Conservation (phyloP, 2,797 vertebrate species). For the Ambastaia sidthimunki region DNA sequence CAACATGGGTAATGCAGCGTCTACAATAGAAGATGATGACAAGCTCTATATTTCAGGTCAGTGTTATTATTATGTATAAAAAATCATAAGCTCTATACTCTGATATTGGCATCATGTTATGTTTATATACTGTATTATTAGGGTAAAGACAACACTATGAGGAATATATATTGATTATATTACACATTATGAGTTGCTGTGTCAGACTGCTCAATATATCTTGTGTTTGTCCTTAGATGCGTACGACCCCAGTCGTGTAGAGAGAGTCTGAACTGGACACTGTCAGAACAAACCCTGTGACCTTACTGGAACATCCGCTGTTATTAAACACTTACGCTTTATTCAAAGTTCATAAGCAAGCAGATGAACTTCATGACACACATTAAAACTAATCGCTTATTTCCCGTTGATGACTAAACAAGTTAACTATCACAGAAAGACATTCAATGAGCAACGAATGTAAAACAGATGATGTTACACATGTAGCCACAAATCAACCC, state of each 20-base stretch:
- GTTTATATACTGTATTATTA: too few species aligned
- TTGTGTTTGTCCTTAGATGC: conserved; percentile 74
- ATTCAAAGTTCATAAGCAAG: conserved; percentile 27
- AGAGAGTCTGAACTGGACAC: conserved; percentile 84
- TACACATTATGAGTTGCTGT: conserved; percentile 25
- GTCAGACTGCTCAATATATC: conserved; percentile 16
- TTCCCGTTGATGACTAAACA: background rate
- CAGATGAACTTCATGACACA: conserved; percentile 7
- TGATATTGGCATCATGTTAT: background rate
- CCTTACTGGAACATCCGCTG: conserved; percentile 33
- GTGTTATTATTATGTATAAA: conserved; percentile 18
- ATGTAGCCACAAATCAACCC: conserved; percentile 51
- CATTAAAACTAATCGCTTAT: conserved; percentile 2
- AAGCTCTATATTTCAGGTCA: conserved; percentile 51
- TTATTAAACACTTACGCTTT: conserved; percentile 28
- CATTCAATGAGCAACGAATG: conserved; percentile 75
- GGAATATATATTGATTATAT: too few species aligned
- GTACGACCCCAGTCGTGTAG: conserved; percentile 95
- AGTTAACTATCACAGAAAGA: conserved; percentile 11
- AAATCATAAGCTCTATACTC: too few species aligned
- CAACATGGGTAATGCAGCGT: conserved; percentile 65
- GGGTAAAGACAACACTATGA: too few species aligned
- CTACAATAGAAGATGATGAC: conserved; percentile 70
- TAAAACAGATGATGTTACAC: conserved; percentile 67
- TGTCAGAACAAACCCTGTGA: conserved; percentile 63